Evolutionary conservation across 2,888 invertebrate species (phyloP), one percentile per base, ranked within the genome.

Genomic region (Allygus modestus): DNA sequence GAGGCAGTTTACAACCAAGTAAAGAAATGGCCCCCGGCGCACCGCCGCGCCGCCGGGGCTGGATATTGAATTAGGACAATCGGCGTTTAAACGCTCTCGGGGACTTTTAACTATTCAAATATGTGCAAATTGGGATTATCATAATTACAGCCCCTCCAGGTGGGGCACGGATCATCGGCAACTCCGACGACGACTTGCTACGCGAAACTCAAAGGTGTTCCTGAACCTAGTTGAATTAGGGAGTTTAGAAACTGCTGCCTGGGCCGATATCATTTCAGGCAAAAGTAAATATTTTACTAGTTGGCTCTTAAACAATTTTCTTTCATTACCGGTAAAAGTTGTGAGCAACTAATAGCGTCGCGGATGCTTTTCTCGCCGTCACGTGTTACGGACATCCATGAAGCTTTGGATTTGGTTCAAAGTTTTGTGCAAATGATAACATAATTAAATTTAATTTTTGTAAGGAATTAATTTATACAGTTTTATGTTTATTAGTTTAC

Each of bases 71-170:
- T 82, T 82, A 82, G 46, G 71, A 33, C 71, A 82, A 51, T 82
- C 82, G 82, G 73, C 82, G 33, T 71, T 82, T 82, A 82, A 82
- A 43, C 33, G 75, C 46, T 23, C 41, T 28, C 43, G 26, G 43
- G 83, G 43, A 20, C 71, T 33, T 41, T 69, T 41, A 41, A n/a
- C 77, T 77, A 84, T 84, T 84, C 84, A 84, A 84, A 84, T 84
- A 43, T 61, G 58, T 84, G 84, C 84, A 84, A 84, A 84, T 84
- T 51, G 41, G 26, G 65, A 84, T 84, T 84, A 84, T 77, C 79
- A 84, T 84, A 79, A 84, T 84, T 84, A 84, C 65, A 31, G 26
- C 46, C 37, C 58, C 65, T 41, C 41, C 69, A 33, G 82, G 65
- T 33, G 37, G 54, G 41, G 31, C 28, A 31, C 65, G 65, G 58